phyloP scores from a whole-genome alignment of 2,113 vertebrate genomes.

The Corythaixoides concolor region DNA sequence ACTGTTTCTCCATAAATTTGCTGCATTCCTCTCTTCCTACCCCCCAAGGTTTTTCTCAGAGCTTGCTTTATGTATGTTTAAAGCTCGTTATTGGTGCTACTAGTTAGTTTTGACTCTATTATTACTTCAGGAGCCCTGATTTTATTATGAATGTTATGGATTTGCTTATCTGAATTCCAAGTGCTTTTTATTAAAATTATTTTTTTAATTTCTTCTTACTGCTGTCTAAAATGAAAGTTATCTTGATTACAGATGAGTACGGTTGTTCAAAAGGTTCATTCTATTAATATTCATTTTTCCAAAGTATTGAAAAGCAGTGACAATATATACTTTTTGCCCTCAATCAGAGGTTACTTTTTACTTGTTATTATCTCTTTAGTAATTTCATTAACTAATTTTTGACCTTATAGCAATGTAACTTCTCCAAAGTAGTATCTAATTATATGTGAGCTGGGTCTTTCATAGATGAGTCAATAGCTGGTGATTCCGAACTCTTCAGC shows the following conservation, averaged over 20 bases:
- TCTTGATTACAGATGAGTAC: conserved; percentile 86
- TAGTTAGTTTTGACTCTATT: not conserved
- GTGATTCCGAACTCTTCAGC: not conserved
- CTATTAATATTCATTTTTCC: conserved; percentile 61
- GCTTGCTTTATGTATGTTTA: not conserved
- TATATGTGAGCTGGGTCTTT: not conserved
- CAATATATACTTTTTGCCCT: conserved; percentile 79
- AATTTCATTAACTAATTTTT: conserved; percentile 18
- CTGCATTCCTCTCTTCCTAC: not conserved
- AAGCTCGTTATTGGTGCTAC: not conserved
- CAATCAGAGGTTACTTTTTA: conserved; percentile 2
- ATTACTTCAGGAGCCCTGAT: not conserved
- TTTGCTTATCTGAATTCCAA: not conserved
- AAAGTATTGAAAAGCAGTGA: conserved; percentile 55
- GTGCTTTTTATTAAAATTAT: conserved; percentile 64
- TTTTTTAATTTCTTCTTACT: conserved; percentile 73
- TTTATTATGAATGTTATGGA: not conserved
- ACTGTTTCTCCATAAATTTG: not conserved
- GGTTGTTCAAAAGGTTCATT: conserved; percentile 82
- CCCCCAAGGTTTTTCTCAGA: not conserved
- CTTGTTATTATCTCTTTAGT: not conserved
- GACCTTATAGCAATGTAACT: not conserved
- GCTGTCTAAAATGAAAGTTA: conserved; percentile 83
- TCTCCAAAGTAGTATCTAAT: conserved; percentile 25
- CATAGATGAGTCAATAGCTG: not conserved